Percentiles rank a stretch among this genome's conserved stretches.
Conservation (phyloP, 2,797 vertebrate genomes). For the Synaphobranchus kaupii region DNA sequence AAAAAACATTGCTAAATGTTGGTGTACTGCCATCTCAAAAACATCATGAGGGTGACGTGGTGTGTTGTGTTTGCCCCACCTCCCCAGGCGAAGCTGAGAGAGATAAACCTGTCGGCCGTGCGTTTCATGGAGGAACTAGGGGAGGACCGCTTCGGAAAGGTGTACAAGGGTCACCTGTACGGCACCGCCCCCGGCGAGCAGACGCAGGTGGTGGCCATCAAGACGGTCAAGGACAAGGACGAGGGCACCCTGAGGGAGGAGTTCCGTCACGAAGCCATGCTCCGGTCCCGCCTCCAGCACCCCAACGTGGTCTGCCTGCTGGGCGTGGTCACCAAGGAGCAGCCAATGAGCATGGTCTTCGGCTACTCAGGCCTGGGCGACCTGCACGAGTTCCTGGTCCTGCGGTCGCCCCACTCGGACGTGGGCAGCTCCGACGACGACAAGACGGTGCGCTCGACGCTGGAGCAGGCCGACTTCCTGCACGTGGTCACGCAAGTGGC, state of each 20-base stretch:
- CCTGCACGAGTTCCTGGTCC: conserved; percentile 93
- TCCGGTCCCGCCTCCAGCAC: conserved; percentile 87
- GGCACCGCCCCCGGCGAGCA: conserved; percentile 85
- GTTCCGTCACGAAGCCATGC: conserved; percentile 89
- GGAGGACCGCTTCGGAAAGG: conserved; percentile 94
- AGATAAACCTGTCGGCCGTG: conserved; percentile 88
- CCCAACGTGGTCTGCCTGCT: conserved; percentile 89
- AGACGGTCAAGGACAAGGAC: conserved; percentile 92
- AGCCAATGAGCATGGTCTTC: conserved; percentile 94
- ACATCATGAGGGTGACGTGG: neutral
- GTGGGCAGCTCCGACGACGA: conserved; percentile 93
- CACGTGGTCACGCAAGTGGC: conserved; percentile 90
- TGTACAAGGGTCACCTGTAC: conserved; percentile 95
- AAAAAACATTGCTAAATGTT: no score
- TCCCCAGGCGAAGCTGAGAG: conserved; percentile 84
- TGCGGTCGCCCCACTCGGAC: conserved; percentile 93
- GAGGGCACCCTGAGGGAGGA: conserved; percentile 86
- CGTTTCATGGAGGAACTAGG: conserved; percentile 95
- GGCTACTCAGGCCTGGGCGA: conserved; percentile 87
- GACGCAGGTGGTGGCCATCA: conserved; percentile 89
- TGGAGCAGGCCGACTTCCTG: conserved; percentile 92
- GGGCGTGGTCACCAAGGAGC: conserved; percentile 90
- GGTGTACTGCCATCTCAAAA: neutral
- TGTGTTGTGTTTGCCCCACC: neutral
- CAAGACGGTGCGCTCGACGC: conserved; percentile 87